These are phyloP conservation scores for Masticophis lateralis DNA, from an alignment of 2,797 vertebrate genomes.

Conservation along the genomic window DNA sequence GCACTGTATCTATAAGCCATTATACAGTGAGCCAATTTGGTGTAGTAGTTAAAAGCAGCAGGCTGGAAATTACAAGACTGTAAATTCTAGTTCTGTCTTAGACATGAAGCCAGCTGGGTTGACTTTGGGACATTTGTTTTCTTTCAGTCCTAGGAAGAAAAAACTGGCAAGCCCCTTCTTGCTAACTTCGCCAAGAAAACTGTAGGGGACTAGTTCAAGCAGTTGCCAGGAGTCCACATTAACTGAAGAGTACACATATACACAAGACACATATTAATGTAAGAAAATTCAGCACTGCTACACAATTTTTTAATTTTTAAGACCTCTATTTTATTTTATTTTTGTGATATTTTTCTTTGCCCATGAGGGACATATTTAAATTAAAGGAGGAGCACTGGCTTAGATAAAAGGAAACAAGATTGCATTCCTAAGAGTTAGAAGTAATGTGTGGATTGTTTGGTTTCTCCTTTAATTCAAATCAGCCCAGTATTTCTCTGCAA, in stretches of 20 bases:
- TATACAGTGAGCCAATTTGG: neutral
- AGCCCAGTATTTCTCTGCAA: neutral
- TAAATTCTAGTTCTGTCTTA: neutral
- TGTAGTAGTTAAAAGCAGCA: neutral
- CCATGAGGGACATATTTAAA: neutral
- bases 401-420: slow-evolving; percentile 28
- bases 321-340: neutral
- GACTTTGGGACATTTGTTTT: neutral
- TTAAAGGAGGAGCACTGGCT: slow-evolving; percentile 32
- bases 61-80: neutral
- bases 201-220: neutral
- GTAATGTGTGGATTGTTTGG: neutral
- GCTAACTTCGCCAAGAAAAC: neutral
- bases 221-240: neutral
- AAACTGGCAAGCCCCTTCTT: neutral
- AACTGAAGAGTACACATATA: neutral
- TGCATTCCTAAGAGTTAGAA: neutral
- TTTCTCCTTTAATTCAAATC: neutral
- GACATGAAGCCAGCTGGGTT: neutral
- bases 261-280: slow-evolving; percentile 13
- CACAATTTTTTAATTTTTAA: neutral
- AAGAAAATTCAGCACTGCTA: slow-evolving; percentile 44
- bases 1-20: neutral
- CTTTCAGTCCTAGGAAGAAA: neutral
- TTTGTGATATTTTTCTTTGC: neutral